Evolutionary conservation across 2,888 invertebrate genomes (phyloP), one percentile per base, ranked within the genome.

Genomic region (Tipula confusa): DNA sequence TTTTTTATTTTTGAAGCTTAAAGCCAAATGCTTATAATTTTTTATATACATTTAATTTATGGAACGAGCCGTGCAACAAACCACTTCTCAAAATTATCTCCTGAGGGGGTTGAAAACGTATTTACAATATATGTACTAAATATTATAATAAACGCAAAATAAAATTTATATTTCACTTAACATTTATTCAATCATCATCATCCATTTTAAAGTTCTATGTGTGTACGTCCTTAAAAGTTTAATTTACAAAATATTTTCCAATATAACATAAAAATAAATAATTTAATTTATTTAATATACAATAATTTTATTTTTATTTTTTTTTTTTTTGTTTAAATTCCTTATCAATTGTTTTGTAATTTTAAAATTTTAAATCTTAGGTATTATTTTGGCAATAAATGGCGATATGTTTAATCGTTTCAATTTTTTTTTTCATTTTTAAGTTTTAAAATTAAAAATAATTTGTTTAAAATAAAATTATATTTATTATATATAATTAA

Each of bases 331-430:
- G 29, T n/a, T 80, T n/a, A 29, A 80, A 80, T 80, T 80, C n/a
- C 80, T 29, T 29, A 80, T 80, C 31, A 80, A 80, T 31, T 79
- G 13, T 80, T 29, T 29, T 80, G n/a, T 80, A 29, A 29, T 29
- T 29, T 80, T 80, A 29, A 29, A 80, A 80, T 29, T 24, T 64
- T 64, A 24, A 64, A 64, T 80, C 29, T 80, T 80, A 80, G 80
- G 80, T 80, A 33, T 82, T 33, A 82, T 82, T 80, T 82, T 82
- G 82, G 82, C 82, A 82, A 33, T 82, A 82, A 82, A 82, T 82
- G 82, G 82, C 82, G 82, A 82, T 82, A 82, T 82, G 82, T 82
- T 82, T 82, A 33, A 36, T 82, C 82, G 29, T 82, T 82, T 33
- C 29, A 82, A 18, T 82, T 82, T 33, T 82, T 15, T 29, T 79